A percentile compares a stretch with the other conserved stretches of the same genome.
These are phyloP conservation scores for Volucella inflata DNA, from an alignment of 2,888 invertebrate genomes.

Conservation along the genomic window DNA sequence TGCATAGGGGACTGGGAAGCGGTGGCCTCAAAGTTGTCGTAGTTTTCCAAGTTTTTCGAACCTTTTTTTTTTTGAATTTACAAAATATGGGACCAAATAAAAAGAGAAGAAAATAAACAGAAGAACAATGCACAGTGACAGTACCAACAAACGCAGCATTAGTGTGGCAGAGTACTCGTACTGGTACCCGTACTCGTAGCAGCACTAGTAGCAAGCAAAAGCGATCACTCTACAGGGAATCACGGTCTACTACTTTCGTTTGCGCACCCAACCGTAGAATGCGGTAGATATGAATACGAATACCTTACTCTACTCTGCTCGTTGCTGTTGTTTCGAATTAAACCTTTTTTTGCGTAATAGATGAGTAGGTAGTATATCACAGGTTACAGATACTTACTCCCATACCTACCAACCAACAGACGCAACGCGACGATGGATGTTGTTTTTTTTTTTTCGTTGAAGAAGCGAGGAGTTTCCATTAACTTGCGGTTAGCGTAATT, in stretches of 20 bases:
- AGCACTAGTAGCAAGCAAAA: conserved; percentile 38
- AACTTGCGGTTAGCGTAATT: conserved; percentile 65
- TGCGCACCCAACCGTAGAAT: conserved; percentile 70
- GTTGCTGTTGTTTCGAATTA: conserved; percentile 49
- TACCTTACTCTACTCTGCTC: neutral
- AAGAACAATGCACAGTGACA: conserved; percentile 49
- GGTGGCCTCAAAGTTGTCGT: conserved; percentile 66
- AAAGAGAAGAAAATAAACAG: conserved; percentile 9
- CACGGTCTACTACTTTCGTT: conserved; percentile 75
- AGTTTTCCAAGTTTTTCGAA: conserved; percentile 53
- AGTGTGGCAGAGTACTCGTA: conserved; percentile 11
- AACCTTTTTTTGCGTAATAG: conserved; percentile 44
- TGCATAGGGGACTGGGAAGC: conserved; percentile 46
- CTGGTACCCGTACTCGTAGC: conserved; percentile 2
- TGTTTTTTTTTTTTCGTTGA: too few species aligned
- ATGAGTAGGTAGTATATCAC: conserved; percentile 58
- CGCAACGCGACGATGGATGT: neutral
- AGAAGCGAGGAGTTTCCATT: conserved; percentile 43
- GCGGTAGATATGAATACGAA: conserved; percentile 45
- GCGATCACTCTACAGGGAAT: conserved; percentile 74
- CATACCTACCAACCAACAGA: neutral
- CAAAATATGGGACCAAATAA: conserved; percentile 62
- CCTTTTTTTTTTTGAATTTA: conserved; percentile 43
- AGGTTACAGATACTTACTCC: conserved; percentile 31
- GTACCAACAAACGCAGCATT: neutral